These are phyloP conservation scores for Periophthalmus modestus DNA, from an alignment of 2,113 vertebrate species.

Conservation along the genomic window DNA sequence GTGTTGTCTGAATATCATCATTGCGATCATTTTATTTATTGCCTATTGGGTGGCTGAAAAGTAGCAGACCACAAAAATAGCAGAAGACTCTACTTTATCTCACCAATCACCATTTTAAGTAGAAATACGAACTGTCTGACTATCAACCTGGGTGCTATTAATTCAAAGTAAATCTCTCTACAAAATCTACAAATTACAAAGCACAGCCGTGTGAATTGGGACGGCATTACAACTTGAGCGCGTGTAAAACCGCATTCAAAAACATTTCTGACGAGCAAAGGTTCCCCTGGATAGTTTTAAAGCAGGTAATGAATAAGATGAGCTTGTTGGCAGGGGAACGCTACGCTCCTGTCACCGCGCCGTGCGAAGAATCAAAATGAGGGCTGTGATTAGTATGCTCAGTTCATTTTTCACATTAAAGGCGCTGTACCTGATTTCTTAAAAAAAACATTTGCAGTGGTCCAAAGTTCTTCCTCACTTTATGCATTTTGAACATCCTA, in stretches of 20 bases:
- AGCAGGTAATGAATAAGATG: constrained; percentile 39
- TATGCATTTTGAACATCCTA: too few species aligned
- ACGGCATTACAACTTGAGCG: background rate
- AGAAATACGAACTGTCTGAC: background rate
- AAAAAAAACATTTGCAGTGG: background rate
- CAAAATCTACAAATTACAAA: background rate
- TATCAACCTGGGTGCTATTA: background rate
- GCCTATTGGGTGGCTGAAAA: too few species aligned
- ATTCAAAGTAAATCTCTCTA: background rate
- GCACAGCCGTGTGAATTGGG: background rate
- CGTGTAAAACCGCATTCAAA: constrained; percentile 16
- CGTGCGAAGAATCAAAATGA: constrained; percentile 25
- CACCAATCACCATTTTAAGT: background rate
- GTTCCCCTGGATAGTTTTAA: constrained; percentile 23
- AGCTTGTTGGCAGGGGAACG: constrained; percentile 21
- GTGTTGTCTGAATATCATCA: background rate
- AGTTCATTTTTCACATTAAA: constrained; percentile 5
- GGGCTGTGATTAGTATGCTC: constrained; percentile 28
- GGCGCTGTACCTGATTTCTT: too few species aligned
- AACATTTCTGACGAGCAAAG: constrained; percentile 20
- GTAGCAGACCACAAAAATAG: too few species aligned
- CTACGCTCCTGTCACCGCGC: constrained; percentile 13
- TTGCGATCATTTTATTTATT: background rate
- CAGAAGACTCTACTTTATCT: too few species aligned
- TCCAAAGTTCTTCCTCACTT: background rate